Base-by-base conservation (phyloP, 2,797 vertebrate species). In the Sebastes glaucus region DNA sequence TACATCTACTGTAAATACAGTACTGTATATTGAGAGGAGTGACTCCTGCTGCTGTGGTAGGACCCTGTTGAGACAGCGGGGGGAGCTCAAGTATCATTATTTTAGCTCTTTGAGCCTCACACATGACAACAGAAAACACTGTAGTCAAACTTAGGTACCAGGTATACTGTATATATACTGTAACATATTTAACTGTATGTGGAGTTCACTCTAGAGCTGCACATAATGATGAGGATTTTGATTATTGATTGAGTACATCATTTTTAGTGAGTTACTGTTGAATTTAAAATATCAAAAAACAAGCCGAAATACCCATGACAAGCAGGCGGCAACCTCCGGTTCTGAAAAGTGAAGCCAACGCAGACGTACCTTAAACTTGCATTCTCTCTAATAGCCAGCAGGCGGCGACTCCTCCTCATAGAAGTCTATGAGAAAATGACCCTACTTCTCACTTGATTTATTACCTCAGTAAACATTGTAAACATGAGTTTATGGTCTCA, bases 1-100 rank as follows among this genome's bases (percentile, higher is more conserved):
- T 10, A 18, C 16, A 46, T 57, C 11, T 46, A 7, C 28, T 63
- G 32, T 11, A n/a, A 10, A 20, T 1, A n/a, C 6, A 25, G 27
- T 25, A 67, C 30, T 56, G 18, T 5, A 18, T 6, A 60, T 1
- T 23, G 27, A 56, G 25, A n/a, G 14, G 7, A 14, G 5, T n/a
- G 53, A 7, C 8, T 46, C 55, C 30, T 60, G 30, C 28, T 52
- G 28, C 7, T 55, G 38, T 27, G 9, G 11, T 23, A 4, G 14
- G 28, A 68, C 20, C 23, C 25, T 66, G 33, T 11, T 61, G 25
- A 73, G 74, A 74, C 87, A 88, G 64, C 5, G 1, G 75, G 53
- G 78, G 83, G 87, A 60, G 76, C 84, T 72, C 9, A 28, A 77
- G 80, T 18, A 11, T 65, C 6, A 27, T 28, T 14, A 11, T 25